phyloP scores from a whole-genome alignment of 2,113 vertebrate species.

The Podarcis cretensis region DNA sequence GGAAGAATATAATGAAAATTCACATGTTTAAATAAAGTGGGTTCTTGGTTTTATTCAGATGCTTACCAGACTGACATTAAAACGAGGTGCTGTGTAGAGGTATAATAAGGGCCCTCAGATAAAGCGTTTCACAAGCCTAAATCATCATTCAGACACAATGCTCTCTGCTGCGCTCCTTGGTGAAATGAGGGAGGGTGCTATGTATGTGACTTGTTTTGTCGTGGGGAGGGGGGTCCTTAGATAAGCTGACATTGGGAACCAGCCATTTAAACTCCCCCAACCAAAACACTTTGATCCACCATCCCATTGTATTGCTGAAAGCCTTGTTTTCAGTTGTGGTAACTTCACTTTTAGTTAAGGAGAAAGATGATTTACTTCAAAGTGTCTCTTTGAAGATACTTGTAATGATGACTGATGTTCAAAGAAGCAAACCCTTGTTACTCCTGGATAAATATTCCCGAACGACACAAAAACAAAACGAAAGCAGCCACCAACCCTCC shows the following conservation, averaged over 20 bases:
- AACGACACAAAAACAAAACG: constrained; percentile 10
- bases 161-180: neutral
- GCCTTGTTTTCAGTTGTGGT: constrained; percentile 34
- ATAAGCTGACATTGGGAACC: constrained; percentile 33
- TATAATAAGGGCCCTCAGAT: constrained; percentile 29
- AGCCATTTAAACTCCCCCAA: constrained; percentile 38
- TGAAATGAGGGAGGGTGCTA: neutral
- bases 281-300: constrained; percentile 24
- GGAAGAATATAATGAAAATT: neutral
- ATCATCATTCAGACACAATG: neutral
- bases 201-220: constrained; percentile 14
- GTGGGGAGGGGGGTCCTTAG: constrained; percentile 29
- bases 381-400: constrained; percentile 52
- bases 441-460: constrained; percentile 54
- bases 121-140: constrained; percentile 27
- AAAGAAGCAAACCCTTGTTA: constrained; percentile 45
- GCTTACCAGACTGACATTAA: constrained; percentile 4
- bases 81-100: constrained; percentile 13
- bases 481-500: neutral
- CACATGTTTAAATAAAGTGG: constrained; percentile 23
- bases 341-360: constrained; percentile 55
- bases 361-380: constrained; percentile 58
- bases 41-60: constrained; percentile 16
- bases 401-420: constrained; percentile 50
- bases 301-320: neutral